These are phyloP conservation scores for Schizothorax lantsangensis DNA, from an alignment of 2,797 vertebrate genomes.

Conservation along the genomic window DNA sequence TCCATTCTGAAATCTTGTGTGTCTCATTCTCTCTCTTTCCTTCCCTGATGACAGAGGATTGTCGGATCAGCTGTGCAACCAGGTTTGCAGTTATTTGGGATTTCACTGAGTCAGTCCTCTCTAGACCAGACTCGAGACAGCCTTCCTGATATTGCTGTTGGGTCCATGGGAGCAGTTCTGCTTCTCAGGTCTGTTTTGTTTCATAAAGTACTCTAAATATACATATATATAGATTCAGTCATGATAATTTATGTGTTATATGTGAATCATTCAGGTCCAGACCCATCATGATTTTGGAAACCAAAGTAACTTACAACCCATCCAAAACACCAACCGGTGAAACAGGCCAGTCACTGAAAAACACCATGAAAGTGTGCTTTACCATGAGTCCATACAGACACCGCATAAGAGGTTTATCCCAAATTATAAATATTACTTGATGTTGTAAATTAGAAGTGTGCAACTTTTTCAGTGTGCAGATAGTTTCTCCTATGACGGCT, in stretches of 20 bases:
- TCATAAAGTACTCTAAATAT: not conserved
- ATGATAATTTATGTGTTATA: not conserved
- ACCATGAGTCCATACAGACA: conserved; percentile 50
- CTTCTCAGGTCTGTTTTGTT: conserved; percentile 78
- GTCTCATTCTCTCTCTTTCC: not conserved
- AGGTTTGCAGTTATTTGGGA: conserved; percentile 80
- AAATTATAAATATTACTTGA: not conserved
- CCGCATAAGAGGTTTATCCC: conserved; percentile 59
- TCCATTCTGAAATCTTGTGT: not conserved
- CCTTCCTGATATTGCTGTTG: conserved; percentile 51
- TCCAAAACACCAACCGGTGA: conserved; percentile 69
- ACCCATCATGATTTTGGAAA: conserved; percentile 76
- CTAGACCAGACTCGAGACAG: conserved; percentile 77
- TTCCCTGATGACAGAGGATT: conserved; percentile 70
- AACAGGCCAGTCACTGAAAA: conserved; percentile 56
- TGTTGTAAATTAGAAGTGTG: not conserved
- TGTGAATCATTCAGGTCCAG: conserved; percentile 73
- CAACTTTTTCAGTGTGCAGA: not conserved
- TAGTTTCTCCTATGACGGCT: not conserved
- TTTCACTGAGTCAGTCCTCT: conserved; percentile 77
- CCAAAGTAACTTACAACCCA: conserved; percentile 63
- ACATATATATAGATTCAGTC: not conserved
- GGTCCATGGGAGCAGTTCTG: conserved; percentile 76
- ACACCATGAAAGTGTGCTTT: conserved; percentile 72
- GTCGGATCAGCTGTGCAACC: conserved; percentile 62